Evolutionary conservation across 2,888 invertebrate genomes (phyloP), one percentile per base, ranked within the genome.

Genomic region (Hanleya hanleyi): DNA sequence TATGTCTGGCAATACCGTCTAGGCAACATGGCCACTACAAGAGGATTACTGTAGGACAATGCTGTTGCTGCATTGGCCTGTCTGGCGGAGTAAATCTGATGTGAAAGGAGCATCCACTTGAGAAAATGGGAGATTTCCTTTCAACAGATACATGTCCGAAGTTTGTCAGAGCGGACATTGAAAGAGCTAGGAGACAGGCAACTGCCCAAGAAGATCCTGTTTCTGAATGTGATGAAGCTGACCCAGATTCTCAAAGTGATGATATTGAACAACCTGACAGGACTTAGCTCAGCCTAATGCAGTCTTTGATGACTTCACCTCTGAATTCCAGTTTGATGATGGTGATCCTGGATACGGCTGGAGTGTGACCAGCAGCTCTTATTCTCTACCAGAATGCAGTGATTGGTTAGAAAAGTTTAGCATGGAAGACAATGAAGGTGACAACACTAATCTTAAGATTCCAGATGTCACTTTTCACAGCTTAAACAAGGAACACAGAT

Each of bases 1-100:
- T 12, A 69, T 68, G 12, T 18, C 68, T 57, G 72, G 72, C 22
- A 26, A 22, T 37, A 36, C n/a, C 15, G 41, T 49, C 26, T 33
- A 26, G 22, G 70, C 71, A 41, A 29, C 77, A 37, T 82, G 81
- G 78, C 80, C 79, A 3, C 51, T 76, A 1, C 6, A 35, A 18
- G 79, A n/a, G n/a, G n/a, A n/a, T n/a, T n/a, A n/a, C n/a, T n/a
- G n/a, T n/a, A n/a, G n/a, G n/a, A n/a, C n/a, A 79, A 76, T 50
- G 67, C 73, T 81, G 9, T 35, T 80, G 7, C 41, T 82, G n/a
- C 79, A 80, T 57, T 76, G 73, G 68, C 81, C 78, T 22, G 75
- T 76, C 36, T 82, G 77, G 82, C 12, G 76, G 18, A n/a, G 47
- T 33, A 26, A 79, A 22, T 26, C 49, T 37, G 80, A 80, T 67